Conservation (phyloP, 2,113 vertebrate species). For the Pelecanus crispus region DNA sequence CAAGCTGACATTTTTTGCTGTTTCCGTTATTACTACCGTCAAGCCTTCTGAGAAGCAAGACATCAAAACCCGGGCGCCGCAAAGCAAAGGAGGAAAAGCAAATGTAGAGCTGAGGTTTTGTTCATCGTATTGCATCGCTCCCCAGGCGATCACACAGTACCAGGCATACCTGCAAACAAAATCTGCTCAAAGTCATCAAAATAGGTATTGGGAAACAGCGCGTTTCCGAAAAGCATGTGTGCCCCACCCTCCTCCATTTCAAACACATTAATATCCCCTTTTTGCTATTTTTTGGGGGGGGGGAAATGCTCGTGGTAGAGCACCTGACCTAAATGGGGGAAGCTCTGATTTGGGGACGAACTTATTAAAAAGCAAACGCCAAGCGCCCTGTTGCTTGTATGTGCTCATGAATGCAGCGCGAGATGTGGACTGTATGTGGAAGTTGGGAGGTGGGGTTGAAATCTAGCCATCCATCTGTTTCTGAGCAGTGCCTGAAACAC, state of each 20-base stretch:
- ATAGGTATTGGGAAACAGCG: not conserved
- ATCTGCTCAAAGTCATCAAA: not conserved
- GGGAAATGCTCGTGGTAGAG: not conserved
- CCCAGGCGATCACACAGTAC: not conserved
- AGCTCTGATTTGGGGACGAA: constrained; percentile 41
- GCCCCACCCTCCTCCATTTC: not conserved
- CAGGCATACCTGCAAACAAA: not conserved
- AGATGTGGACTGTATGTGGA: constrained; percentile 31
- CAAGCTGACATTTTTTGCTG: constrained; percentile 65
- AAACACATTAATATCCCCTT: not conserved
- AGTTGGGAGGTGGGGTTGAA: constrained; percentile 47
- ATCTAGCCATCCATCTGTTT: constrained; percentile 66
- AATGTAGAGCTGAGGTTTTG: constrained; percentile 25
- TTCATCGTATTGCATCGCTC: not conserved
- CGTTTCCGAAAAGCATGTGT: not conserved
- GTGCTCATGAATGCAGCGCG: not conserved
- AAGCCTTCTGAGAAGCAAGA: constrained; percentile 67
- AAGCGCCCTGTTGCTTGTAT: not conserved
- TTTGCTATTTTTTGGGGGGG: not conserved
- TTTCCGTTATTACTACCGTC: constrained; percentile 72
- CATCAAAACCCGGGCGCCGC: constrained; percentile 53
- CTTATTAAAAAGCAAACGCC: constrained; percentile 5
- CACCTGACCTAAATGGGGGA: not conserved
- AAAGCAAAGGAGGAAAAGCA: constrained; percentile 52
- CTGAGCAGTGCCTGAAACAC: constrained; percentile 59